phyloP scores from a whole-genome alignment of 2,113 vertebrate genomes.

The Tonatia bakeri region DNA sequence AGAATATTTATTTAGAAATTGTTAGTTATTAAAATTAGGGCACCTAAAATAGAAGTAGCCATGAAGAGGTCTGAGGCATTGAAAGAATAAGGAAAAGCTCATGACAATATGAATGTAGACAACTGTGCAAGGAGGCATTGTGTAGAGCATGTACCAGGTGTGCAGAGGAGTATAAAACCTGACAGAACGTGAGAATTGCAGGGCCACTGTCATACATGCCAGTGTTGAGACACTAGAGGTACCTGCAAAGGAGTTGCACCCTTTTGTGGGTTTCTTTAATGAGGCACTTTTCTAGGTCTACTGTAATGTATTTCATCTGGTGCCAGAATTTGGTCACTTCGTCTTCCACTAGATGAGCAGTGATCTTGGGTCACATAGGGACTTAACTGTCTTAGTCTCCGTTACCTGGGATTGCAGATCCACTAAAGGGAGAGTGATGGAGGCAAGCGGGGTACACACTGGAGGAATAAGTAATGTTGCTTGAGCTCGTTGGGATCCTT shows the following conservation, averaged over 20 bases:
- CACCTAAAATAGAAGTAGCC: neutral
- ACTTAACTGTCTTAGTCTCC: neutral
- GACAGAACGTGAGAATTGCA: neutral
- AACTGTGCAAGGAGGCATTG: neutral
- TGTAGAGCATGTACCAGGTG: neutral
- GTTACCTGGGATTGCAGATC: neutral
- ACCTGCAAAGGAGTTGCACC: neutral
- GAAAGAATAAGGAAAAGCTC: constrained; percentile 25
- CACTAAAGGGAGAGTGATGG: neutral
- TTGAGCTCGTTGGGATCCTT: neutral
- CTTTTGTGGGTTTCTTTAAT: neutral
- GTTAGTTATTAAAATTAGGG: neutral
- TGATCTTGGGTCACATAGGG: neutral
- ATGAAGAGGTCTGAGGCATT: neutral
- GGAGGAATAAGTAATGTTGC: neutral
- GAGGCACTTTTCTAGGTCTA: neutral
- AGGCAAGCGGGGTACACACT: neutral
- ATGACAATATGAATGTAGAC: neutral
- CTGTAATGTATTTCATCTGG: neutral
- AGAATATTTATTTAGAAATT: constrained; percentile 3
- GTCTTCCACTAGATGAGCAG: neutral
- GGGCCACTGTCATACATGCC: neutral
- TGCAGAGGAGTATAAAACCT: neutral
- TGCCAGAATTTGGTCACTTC: neutral
- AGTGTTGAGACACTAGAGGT: neutral